A percentile compares a stretch with the other conserved stretches of the same genome.
phyloP scores from a whole-genome alignment of 1,140 invertebrate genomes.

The Bombus consobrinus region DNA sequence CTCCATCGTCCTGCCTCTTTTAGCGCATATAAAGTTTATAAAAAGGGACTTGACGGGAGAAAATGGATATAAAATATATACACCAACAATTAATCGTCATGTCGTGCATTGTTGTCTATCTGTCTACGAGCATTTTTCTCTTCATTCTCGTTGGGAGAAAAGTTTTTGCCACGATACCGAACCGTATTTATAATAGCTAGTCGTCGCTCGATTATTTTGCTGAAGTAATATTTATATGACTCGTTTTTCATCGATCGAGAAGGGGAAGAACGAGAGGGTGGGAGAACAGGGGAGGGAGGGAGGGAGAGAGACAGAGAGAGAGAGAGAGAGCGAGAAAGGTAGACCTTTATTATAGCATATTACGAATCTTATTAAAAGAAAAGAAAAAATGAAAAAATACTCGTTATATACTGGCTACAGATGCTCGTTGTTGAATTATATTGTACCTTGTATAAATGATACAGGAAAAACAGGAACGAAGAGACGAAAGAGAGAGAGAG shows the following conservation, averaged over 20 bases:
- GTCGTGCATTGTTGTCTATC: slow-evolving; percentile 62
- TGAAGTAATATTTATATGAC: slow-evolving; percentile 54
- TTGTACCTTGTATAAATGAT: slow-evolving; percentile 38
- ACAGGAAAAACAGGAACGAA: not conserved
- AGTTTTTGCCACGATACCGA: slow-evolving; percentile 33
- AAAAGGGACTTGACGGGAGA: slow-evolving; percentile 8
- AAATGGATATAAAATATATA: slow-evolving; percentile 22
- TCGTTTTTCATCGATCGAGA: slow-evolving; percentile 49
- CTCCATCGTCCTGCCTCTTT: slow-evolving; percentile 38
- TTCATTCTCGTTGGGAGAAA: slow-evolving; percentile 37
- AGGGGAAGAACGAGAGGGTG: not conserved
- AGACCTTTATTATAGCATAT: slow-evolving; percentile 47
- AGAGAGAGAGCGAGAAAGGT: not conserved
- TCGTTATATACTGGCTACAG: slow-evolving; percentile 49
- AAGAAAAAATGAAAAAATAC: slow-evolving; percentile 31
- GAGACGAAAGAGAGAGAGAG: not conserved
- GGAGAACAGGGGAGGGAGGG: not conserved
- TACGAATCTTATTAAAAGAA: slow-evolving; percentile 34
- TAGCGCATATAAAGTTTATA: slow-evolving; percentile 25
- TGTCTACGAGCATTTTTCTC: slow-evolving; percentile 44
- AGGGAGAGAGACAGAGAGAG: not conserved
- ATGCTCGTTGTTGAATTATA: slow-evolving; percentile 53
- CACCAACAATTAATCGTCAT: slow-evolving; percentile 41
- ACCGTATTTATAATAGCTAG: slow-evolving; percentile 52
- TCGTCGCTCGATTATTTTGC: slow-evolving; percentile 53